These are phyloP conservation scores for Anthonomus grandis DNA, from an alignment of 1,140 invertebrate species.

Conservation along the genomic window DNA sequence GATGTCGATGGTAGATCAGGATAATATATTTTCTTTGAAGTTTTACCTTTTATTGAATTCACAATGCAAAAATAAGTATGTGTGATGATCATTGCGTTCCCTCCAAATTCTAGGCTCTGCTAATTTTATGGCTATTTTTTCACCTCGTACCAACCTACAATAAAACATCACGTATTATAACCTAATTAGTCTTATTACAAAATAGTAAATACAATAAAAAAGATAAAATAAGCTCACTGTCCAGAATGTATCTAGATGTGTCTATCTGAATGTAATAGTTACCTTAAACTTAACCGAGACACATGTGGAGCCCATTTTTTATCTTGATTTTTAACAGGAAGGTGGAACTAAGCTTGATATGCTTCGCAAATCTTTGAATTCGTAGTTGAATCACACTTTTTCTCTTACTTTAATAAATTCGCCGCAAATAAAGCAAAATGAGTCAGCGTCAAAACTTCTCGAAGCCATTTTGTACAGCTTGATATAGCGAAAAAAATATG, in stretches of 20 bases:
- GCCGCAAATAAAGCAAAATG: too few species aligned
- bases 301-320: slow-evolving; percentile 2
- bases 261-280: slow-evolving; percentile 50
- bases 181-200: background rate
- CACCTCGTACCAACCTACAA: too few species aligned
- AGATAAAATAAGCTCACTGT: background rate
- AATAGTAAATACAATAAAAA: slow-evolving; percentile 7
- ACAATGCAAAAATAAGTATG: slow-evolving; percentile 1
- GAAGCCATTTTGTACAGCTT: too few species aligned
- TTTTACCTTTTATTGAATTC: too few species aligned
- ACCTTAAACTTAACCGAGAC: slow-evolving; percentile 43
- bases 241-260: slow-evolving; percentile 6
- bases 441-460: too few species aligned
- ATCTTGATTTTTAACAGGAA: background rate
- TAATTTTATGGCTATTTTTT: slow-evolving; percentile 14
- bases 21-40: too few species aligned
- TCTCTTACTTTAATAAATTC: too few species aligned
- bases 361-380: slow-evolving; percentile 11
- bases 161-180: background rate
- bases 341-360: too few species aligned
- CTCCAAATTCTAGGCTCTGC: slow-evolving; percentile 4
- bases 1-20: slow-evolving; percentile 13
- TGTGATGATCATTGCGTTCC: slow-evolving; percentile 18
- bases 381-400: background rate
- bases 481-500: too few species aligned